These are phyloP conservation scores for Formicarius rufipectus DNA, from an alignment of 2,113 vertebrate genomes.

Conservation along the genomic window DNA sequence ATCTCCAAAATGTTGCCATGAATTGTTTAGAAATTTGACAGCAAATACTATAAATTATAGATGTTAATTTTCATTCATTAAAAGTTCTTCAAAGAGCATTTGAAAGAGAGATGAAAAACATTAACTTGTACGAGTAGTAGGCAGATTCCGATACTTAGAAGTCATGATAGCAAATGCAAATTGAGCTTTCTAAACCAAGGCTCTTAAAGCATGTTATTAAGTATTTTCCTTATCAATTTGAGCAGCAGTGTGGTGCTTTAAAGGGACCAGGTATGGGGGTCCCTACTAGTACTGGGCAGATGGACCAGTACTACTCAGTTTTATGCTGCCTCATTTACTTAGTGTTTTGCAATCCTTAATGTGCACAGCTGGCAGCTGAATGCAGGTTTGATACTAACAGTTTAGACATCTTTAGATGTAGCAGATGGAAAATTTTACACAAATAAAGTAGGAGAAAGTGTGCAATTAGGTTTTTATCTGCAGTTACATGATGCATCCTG, in stretches of 20 bases:
- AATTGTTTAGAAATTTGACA: slow-evolving; percentile 72
- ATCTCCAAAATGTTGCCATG: slow-evolving; percentile 50
- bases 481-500: slow-evolving; percentile 79
- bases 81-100: slow-evolving; percentile 74
- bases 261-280: slow-evolving; percentile 81
- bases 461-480: slow-evolving; percentile 87
- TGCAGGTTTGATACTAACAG: slow-evolving; percentile 89
- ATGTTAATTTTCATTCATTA: slow-evolving; percentile 74
- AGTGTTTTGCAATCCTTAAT: slow-evolving; percentile 87
- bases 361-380: slow-evolving; percentile 89
- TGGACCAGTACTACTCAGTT: slow-evolving; percentile 83
- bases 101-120: slow-evolving; percentile 69
- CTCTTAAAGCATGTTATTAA: slow-evolving; percentile 70
- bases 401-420: slow-evolving; percentile 90
- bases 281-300: slow-evolving; percentile 83
- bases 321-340: slow-evolving; percentile 86
- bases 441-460: slow-evolving; percentile 90
- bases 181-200: slow-evolving; percentile 66
- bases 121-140: slow-evolving; percentile 69
- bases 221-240: slow-evolving; percentile 71
- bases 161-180: slow-evolving; percentile 76
- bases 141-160: slow-evolving; percentile 69
- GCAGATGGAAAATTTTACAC: slow-evolving; percentile 90
- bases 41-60: slow-evolving; percentile 68
- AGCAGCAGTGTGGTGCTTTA: slow-evolving; percentile 70